These are phyloP conservation scores for Parthenolecanium corni DNA, from an alignment of 2,888 invertebrate species.

Conservation along the genomic window DNA sequence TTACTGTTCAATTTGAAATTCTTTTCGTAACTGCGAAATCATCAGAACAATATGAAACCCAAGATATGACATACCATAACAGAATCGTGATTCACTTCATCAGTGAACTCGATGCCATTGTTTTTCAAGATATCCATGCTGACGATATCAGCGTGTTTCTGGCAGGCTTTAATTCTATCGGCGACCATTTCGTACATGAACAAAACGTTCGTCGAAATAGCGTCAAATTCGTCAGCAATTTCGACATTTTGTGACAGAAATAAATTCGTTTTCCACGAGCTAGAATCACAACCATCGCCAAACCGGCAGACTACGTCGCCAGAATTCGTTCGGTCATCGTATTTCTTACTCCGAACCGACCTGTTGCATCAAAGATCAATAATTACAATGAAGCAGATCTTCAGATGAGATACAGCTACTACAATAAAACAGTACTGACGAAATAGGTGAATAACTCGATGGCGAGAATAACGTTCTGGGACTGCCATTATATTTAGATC, in stretches of 20 bases:
- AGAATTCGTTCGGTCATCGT: slow-evolving; percentile 42
- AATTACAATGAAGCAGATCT: not conserved
- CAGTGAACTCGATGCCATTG: not conserved
- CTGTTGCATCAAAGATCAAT: slow-evolving; percentile 31
- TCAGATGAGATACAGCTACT: not conserved
- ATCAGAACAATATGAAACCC: too few relatives aligned
- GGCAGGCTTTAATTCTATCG: not conserved
- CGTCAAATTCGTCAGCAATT: slow-evolving; percentile 17
- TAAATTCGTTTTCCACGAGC: slow-evolving; percentile 11
- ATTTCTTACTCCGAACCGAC: slow-evolving; percentile 39
- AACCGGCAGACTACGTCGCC: slow-evolving; percentile 46
- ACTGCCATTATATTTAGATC: not conserved
- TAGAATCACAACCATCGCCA: slow-evolving; percentile 32
- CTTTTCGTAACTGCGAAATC: too few relatives aligned
- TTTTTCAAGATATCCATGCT: slow-evolving; percentile 1
- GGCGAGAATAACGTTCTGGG: slow-evolving; percentile 35
- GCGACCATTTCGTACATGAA: slow-evolving; percentile 5
- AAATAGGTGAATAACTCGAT: slow-evolving; percentile 36
- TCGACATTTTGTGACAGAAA: not conserved
- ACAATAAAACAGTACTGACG: slow-evolving; percentile 34
- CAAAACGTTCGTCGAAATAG: not conserved
- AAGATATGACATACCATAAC: not conserved
- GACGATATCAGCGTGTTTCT: not conserved
- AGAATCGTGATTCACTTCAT: not conserved
- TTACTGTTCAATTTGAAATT: too few relatives aligned